These are phyloP conservation scores for Zaprionus davidi DNA, from an alignment of 1,140 invertebrate genomes.

Conservation along the genomic window DNA sequence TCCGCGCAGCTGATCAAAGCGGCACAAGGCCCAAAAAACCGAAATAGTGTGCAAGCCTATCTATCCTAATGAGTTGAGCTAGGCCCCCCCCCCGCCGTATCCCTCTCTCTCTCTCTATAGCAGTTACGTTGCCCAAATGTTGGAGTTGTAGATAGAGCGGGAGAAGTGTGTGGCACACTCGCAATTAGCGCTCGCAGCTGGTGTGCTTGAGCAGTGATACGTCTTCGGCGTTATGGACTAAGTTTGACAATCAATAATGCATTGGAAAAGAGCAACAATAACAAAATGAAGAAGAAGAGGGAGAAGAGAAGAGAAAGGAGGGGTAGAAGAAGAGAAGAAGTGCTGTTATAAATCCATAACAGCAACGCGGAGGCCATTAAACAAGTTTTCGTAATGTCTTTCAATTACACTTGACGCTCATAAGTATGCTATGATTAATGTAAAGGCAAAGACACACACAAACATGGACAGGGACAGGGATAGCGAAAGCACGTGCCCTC, in stretches of 20 bases:
- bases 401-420: constrained; percentile 79
- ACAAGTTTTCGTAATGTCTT: constrained; percentile 79
- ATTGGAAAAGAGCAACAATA: constrained; percentile 15
- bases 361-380: constrained; percentile 69
- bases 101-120: not conserved
- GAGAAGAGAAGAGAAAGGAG: not conserved
- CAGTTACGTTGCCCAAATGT: too few relatives aligned
- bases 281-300: not conserved
- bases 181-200: constrained; percentile 1
- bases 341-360: constrained; percentile 74
- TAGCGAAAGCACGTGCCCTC: constrained; percentile 45
- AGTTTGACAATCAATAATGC: constrained; percentile 55
- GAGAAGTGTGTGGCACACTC: not conserved
- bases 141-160: not conserved
- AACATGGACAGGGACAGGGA: not conserved
- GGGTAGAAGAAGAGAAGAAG: not conserved
- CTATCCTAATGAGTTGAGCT: not conserved
- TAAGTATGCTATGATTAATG: constrained; percentile 82
- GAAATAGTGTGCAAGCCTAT: constrained; percentile 1
- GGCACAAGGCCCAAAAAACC: constrained; percentile 32
- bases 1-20: constrained; percentile 58
- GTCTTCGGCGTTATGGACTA: constrained; percentile 2
- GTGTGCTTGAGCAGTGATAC: not conserved
- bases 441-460: constrained; percentile 57
- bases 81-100: too few relatives aligned